These are phyloP conservation scores for Morone saxatilis DNA, from an alignment of 2,113 vertebrate genomes.

Conservation along the genomic window DNA sequence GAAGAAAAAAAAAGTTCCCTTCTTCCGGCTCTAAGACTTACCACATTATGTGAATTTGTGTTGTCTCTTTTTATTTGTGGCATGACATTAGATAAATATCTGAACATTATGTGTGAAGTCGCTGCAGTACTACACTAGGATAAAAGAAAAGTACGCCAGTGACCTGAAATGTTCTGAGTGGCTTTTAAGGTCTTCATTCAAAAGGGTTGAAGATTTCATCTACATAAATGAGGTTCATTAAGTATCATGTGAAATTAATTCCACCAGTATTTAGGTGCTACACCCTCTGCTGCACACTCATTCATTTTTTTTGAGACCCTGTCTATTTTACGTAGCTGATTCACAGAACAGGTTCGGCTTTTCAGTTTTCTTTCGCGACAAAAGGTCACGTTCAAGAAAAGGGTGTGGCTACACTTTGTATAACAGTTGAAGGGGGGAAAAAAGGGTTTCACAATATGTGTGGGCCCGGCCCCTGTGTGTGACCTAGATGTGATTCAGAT, in stretches of 20 bases:
- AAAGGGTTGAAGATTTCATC: not conserved
- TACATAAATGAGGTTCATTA: conserved; percentile 20
- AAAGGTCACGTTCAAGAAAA: conserved; percentile 47
- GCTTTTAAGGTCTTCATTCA: conserved; percentile 9
- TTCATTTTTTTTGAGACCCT: not conserved
- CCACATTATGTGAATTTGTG: conserved; percentile 1
- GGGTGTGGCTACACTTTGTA: conserved; percentile 63
- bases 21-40: conserved; percentile 14
- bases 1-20: not conserved
- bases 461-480: conserved; percentile 51
- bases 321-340: conserved; percentile 19
- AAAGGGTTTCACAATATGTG: conserved; percentile 58
- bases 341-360: conserved; percentile 36
- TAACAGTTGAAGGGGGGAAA: conserved; percentile 39
- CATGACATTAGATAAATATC: conserved; percentile 22
- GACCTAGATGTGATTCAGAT: conserved; percentile 76
- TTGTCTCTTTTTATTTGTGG: conserved; percentile 14
- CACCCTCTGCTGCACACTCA: not conserved
- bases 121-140: not conserved
- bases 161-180: not conserved
- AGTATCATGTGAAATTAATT: conserved; percentile 15
- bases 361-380: conserved; percentile 34
- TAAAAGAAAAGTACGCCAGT: not conserved
- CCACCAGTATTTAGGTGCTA: not conserved
- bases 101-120: conserved; percentile 11